phyloP scores from a whole-genome alignment of 2,888 invertebrate genomes.

The Melieria picta region DNA sequence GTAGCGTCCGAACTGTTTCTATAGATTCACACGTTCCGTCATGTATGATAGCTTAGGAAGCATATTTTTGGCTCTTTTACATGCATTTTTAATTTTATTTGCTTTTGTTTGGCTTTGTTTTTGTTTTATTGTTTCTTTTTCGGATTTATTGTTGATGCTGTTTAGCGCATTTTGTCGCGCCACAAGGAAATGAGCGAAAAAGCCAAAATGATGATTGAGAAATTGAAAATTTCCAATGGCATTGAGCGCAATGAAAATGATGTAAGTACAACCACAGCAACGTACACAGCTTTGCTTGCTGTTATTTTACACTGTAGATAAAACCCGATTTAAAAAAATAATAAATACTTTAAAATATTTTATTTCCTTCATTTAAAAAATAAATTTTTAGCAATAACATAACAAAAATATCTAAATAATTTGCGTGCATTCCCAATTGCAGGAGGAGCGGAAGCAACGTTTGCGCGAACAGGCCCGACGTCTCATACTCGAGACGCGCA shows the following conservation, averaged over 20 bases:
- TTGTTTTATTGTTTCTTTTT: no score
- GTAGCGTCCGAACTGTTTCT: no score
- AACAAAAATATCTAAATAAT: neutral
- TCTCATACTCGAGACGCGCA: conserved; percentile 86
- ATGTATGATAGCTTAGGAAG: no score
- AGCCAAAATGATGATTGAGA: conserved; percentile 66
- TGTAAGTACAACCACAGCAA: conserved; percentile 57
- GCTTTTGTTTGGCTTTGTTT: no score
- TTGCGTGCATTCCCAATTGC: neutral
- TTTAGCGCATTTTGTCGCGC: conserved; percentile 65
- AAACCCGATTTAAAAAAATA: no score
- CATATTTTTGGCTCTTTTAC: no score
- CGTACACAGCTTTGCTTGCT: neutral
- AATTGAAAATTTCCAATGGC: conserved; percentile 59
- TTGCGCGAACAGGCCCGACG: conserved; percentile 88
- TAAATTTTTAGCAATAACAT: conserved; percentile 9
- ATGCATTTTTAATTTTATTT: no score
- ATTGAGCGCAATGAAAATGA: conserved; percentile 58
- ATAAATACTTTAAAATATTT: neutral
- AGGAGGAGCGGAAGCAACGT: conserved; percentile 87
- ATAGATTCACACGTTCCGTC: no score
- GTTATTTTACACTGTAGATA: conserved; percentile 12
- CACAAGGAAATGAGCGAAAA: conserved; percentile 67
- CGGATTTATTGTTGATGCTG: no score
- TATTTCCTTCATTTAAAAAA: neutral